Evolutionary conservation across 1,140 invertebrate genomes (phyloP).

Genomic region (Helicoverpa zea): DNA sequence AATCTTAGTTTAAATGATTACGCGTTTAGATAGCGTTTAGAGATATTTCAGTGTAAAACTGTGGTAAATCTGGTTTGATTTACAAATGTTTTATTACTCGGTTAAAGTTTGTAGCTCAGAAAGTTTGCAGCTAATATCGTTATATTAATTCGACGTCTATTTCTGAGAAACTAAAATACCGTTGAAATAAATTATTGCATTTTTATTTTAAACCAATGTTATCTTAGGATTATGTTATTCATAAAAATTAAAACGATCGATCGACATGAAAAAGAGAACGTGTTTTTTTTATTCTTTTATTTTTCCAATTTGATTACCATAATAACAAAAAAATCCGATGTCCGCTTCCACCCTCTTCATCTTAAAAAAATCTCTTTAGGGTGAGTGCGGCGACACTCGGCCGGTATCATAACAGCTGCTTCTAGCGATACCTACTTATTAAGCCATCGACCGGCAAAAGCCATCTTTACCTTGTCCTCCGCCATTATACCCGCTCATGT

Average conservation of each 20-base stretch:
- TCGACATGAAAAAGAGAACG: no score
- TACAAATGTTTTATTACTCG: constrained; percentile 7
- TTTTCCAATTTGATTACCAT: not conserved
- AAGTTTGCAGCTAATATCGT: no score
- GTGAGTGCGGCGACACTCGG: constrained; percentile 83
- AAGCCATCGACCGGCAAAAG: constrained; percentile 73
- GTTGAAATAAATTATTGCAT: not conserved
- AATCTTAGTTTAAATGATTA: no score
- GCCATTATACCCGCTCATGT: constrained; percentile 75
- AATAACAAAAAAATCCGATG: constrained; percentile 38
- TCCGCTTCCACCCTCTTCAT: constrained; percentile 59
- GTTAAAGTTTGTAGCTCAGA: not conserved
- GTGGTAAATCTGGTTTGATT: not conserved
- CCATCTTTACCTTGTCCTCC: constrained; percentile 57
- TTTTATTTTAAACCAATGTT: no score
- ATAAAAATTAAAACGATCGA: no score
- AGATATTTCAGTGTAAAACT: no score
- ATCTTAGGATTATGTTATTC: no score
- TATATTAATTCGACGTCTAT: not conserved
- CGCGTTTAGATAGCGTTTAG: no score
- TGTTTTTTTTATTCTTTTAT: not conserved
- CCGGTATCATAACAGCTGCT: constrained; percentile 85
- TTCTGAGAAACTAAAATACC: not conserved
- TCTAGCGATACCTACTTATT: constrained; percentile 83
- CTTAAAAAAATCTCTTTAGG: constrained; percentile 75